Evolutionary conservation across 2,888 invertebrate genomes (phyloP).

Genomic region (Cephus runcator): DNA sequence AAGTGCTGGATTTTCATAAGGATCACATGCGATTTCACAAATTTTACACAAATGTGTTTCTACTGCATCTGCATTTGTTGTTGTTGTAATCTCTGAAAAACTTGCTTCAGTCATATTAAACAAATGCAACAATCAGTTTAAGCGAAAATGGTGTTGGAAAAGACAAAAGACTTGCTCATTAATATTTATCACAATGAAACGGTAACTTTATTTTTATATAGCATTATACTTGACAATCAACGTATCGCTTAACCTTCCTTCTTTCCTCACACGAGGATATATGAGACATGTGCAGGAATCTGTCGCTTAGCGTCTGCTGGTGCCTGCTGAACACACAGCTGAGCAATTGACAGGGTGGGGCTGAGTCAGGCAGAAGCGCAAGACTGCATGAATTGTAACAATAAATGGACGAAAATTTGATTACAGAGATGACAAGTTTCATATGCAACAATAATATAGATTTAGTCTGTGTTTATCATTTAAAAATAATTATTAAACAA

Average conservation of each 20-base stretch:
- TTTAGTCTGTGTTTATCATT: neutral
- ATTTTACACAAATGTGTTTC: conserved; percentile 68
- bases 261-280: neutral
- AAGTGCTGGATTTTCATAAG: conserved; percentile 71
- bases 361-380: neutral
- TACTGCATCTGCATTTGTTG: neutral
- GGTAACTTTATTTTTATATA: neutral
- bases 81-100: neutral
- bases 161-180: neutral
- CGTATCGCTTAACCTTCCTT: neutral
- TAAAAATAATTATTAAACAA: neutral
- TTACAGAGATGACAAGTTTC: neutral
- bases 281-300: neutral
- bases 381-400: neutral
- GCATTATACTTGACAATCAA: neutral
- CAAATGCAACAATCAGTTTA: neutral
- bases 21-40: conserved; percentile 69
- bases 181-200: neutral
- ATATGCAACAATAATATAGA: neutral
- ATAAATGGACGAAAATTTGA: neutral
- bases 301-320: neutral
- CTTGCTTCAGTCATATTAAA: neutral
- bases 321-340: no score
- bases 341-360: neutral
- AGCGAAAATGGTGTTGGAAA: neutral